These are phyloP conservation scores for Puntigrus tetrazona DNA, from an alignment of 2,113 vertebrate genomes.

Conservation along the genomic window DNA sequence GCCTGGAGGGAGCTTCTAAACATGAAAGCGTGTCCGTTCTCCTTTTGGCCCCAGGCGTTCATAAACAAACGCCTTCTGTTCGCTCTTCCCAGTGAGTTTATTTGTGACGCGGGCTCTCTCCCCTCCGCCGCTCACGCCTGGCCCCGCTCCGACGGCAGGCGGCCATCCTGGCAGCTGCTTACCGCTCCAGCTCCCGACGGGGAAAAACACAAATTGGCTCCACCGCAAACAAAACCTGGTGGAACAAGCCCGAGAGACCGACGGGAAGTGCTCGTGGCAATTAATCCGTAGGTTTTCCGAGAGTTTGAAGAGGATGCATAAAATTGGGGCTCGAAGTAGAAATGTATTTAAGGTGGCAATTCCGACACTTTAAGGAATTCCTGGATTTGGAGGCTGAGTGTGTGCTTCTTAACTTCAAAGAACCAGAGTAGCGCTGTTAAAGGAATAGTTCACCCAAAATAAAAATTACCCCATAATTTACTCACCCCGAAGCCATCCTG, in stretches of 20 bases:
- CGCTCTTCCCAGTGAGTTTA: conserved; percentile 37
- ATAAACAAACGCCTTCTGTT: conserved; percentile 63
- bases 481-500: too few relatives aligned
- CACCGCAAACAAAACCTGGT: conserved; percentile 67
- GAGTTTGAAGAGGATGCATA: background rate
- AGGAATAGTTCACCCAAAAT: too few relatives aligned
- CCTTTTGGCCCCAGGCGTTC: conserved; percentile 47
- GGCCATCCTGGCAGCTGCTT: conserved; percentile 67
- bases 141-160: conserved; percentile 67
- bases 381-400: background rate
- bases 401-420: background rate
- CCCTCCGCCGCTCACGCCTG: conserved; percentile 59
- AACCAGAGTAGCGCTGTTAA: too few relatives aligned
- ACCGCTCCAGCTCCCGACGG: conserved; percentile 58
- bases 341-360: background rate
- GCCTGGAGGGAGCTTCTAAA: conserved; percentile 59
- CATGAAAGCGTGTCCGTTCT: conserved; percentile 55
- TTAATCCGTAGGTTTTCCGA: conserved; percentile 56
- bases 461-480: too few relatives aligned
- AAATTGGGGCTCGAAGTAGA: background rate
- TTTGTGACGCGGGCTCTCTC: conserved; percentile 35
- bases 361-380: background rate
- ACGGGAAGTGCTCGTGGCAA: conserved; percentile 40
- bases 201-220: conserved; percentile 62
- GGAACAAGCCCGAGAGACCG: conserved; percentile 45